Evolutionary conservation across 2,113 vertebrate species (phyloP), one percentile per base, ranked within the genome.

Genomic region (Mesitornis unicolor): DNA sequence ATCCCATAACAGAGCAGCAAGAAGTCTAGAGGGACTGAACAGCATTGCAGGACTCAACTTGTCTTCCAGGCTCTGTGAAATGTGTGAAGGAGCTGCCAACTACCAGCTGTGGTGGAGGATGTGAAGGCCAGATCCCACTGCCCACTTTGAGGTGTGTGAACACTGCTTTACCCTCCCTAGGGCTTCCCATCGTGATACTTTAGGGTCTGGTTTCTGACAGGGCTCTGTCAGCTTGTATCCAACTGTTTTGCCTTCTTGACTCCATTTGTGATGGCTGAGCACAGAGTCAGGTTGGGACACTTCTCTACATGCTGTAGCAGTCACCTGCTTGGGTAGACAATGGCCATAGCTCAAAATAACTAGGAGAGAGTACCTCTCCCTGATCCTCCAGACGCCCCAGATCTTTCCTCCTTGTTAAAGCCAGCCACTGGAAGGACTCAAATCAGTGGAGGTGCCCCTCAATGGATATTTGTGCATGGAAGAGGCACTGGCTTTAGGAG

Each of bases 1-100:
- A 33, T 74, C 28, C 36, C 3, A 0, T 36, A 57, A n/a, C 24
- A 76, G n/a, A 48, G 29, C 38, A 82, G 36, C 31, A 26, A 84
- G 45, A 65, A 35, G 28, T 45, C 21, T 82, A 9, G 25, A 31
- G 43, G 42, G 50, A 24, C 4, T 14, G 7, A 91, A 40, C 17
- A 45, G 33, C 29, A 13, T 21, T 1, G 0, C 15, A 9, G 5
- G 8, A 26, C 45, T 79, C 40, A 16, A 0, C 18, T 79, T 60
- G 35, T 80, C 48, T 40, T 84, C 19, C 36, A 64, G 74, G 47
- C 29, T 68, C 63, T 64, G 31, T n/a, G 78, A 70, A 71, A 68
- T 7, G 56, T 42, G 42, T 47, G 70, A 89, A 79, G 0, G 1
- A 84, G 36, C 59, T 89, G 68, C 60, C 77, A 51, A 25, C n/a